Base-by-base conservation (phyloP, 2,888 invertebrate species). In the Alloscopus bannaensis region DNA sequence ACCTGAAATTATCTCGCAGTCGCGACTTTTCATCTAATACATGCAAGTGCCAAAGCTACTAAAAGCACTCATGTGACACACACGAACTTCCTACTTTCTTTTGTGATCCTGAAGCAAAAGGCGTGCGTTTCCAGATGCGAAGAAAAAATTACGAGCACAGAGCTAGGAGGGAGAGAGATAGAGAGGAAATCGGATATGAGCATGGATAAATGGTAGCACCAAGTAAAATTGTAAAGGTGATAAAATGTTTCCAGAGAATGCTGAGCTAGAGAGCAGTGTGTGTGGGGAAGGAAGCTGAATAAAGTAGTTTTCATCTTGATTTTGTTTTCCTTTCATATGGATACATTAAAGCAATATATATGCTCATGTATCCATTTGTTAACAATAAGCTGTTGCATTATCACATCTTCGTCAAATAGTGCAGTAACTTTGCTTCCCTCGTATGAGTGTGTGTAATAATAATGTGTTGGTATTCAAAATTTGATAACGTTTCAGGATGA, bases 151-250 rank as follows among this genome's bases (percentile, higher is more conserved):
- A 70, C 42, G 60, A 70, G 60, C 59, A 60, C 60, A 57, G 22
- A 18, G n/a, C 2, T 22, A 22, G 22, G 22, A 50, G 18, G 50
- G 50, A 50, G 18, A n/a, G n/a, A n/a, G 13, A 36, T 40, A 65
- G 75, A 75, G 59, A 66, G 66, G 62, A 75, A 75, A 75, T 75
- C 75, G 75, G 75, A 75, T 65, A 55, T 66, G 18, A 55, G 13
- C 55, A 24, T 24, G 28, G 11, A 50, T 42, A 42, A 42, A 42
- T 42, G 18, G 42, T n/a, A n/a, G n/a, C n/a, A n/a, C n/a, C n/a
- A n/a, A n/a, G n/a, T n/a, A n/a, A n/a, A 6, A 36, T 36, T 6
- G 20, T 18, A 11, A 13, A 11, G 50, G 20, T 18, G 8, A 47
- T 13, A 47, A 4, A 47, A n/a, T n/a, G n/a, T n/a, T n/a, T n/a